Conservation (phyloP, 2,113 vertebrate genomes). For the Coturnix japonica region DNA sequence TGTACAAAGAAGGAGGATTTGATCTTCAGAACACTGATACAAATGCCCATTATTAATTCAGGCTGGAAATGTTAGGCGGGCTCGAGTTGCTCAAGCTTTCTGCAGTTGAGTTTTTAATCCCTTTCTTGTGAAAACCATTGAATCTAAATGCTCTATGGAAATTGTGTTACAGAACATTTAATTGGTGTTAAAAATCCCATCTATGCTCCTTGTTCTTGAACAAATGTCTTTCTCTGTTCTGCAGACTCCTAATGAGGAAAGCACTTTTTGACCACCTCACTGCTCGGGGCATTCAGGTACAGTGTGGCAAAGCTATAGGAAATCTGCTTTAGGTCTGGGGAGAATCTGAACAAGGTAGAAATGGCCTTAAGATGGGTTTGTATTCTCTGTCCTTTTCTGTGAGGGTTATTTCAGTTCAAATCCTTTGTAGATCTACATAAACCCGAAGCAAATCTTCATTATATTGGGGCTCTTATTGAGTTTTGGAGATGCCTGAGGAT, state of each 20-base stretch:
- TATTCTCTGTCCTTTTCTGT: not conserved
- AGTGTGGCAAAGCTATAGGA: not conserved
- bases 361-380: not conserved
- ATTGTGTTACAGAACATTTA: not conserved
- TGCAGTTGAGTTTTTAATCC: not conserved
- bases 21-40: not conserved
- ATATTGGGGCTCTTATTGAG: not conserved
- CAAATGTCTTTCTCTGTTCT: conserved; percentile 37
- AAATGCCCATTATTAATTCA: not conserved
- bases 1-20: not conserved
- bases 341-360: not conserved
- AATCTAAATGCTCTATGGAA: not conserved
- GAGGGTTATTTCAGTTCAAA: not conserved
- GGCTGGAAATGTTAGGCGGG: not conserved
- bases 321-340: not conserved
- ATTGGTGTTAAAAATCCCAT: not conserved
- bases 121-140: not conserved
- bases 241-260: conserved; percentile 95
- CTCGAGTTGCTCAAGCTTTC: not conserved
- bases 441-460: not conserved
- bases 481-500: not conserved
- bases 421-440: not conserved
- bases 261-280: conserved; percentile 93
- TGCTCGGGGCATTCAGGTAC: conserved; percentile 95
- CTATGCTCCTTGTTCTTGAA: not conserved